Conservation (phyloP, 2,888 invertebrate genomes). For the Brassicogethes aeneus region DNA sequence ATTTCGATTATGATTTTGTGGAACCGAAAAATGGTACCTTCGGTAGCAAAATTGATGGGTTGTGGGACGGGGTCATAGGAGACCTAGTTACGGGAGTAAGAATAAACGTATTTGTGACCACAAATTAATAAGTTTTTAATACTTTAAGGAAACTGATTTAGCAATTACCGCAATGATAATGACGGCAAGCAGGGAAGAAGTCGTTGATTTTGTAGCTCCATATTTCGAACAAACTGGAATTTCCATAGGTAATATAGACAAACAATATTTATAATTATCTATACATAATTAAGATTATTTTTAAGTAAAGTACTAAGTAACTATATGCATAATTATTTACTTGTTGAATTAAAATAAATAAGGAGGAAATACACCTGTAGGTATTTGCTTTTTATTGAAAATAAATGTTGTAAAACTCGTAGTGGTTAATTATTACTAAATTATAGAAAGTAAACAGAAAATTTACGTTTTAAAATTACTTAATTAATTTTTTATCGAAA, state of each 20-base stretch:
- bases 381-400: no score
- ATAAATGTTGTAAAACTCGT: no score
- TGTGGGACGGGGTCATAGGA: conserved; percentile 79
- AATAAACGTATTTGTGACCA: neutral
- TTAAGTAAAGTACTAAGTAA: no score
- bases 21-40: conserved; percentile 57
- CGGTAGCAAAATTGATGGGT: conserved; percentile 60
- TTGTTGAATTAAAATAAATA: no score
- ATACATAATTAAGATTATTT: no score
- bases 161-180: conserved; percentile 76
- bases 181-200: conserved; percentile 85
- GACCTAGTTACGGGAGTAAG: conserved; percentile 71
- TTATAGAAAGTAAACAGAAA: no score
- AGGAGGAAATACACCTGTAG: no score
- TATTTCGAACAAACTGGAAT: conserved; percentile 91
- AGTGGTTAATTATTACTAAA: no score
- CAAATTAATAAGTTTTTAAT: neutral
- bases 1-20: conserved; percentile 73
- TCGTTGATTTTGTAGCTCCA: conserved; percentile 83
- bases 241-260: conserved; percentile 74
- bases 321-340: no score
- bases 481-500: no score
- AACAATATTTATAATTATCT: conserved; percentile 13
- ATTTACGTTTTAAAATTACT: no score
- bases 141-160: conserved; percentile 67